Evolutionary conservation across 1,140 invertebrate genomes (phyloP), one percentile per base, ranked within the genome.

Genomic region (Aradophagus sp.): DNA sequence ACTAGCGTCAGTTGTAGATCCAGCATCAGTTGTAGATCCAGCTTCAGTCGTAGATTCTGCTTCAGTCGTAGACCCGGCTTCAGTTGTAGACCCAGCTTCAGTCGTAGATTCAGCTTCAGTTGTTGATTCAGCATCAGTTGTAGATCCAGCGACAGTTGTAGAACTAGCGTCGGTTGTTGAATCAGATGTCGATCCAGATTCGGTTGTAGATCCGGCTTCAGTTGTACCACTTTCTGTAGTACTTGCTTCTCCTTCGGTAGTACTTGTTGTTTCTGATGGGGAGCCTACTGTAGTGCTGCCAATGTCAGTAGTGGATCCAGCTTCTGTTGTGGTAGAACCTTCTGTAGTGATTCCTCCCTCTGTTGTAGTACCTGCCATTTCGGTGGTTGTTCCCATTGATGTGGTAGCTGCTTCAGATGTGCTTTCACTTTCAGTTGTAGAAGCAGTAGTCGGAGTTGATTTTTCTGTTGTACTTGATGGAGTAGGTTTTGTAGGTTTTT

Each of bases 401-500:
- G n/a, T n/a, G n/a, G n/a, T n/a, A n/a, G n/a, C 7, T n/a, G 5
- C 20, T 50, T 26, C 19, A 2, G 27, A 34, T 17, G 58, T 70
- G 15, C 34, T 26, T 5, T 35, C 47, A 19, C 67, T 79, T 50
- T 72, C 48, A 14, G 73, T 77, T 23, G 77, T 45, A 27, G 31
- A 14, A 14, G 11, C 12, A 13, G 5, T 47, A 53, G 6, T 36
- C 61, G 58, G 15, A 16, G 69, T 70, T 20, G 27, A 47, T 50
- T 65, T 55, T 17, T 65, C 69, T 26, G 74, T 53, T 38, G 41
- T 34, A 20, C 41, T 71, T 34, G 13, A 23, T 0, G 42, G 77
- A 44, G 62, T 73, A 5, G 67, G 74, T 36, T 50, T 65, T 58
- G 68, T 69, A 17, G 58, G 39, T 23, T 26, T 55, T 78, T 73